Conservation (phyloP, 2,797 vertebrate genomes). For the Eulemur rubriventer region DNA sequence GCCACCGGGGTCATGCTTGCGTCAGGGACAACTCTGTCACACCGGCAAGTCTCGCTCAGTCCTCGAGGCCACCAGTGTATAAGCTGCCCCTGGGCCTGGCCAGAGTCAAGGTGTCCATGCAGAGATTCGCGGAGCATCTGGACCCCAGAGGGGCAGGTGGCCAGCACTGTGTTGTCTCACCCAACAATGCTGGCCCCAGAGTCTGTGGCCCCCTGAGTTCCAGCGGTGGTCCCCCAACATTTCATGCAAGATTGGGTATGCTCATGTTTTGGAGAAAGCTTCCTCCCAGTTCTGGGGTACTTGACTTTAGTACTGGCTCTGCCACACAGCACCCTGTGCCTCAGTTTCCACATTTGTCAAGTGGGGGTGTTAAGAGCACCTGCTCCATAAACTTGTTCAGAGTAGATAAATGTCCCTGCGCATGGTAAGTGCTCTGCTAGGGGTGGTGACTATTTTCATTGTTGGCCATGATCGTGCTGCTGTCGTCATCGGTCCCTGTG, state of each 20-base stretch:
- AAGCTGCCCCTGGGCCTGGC: accelerated
- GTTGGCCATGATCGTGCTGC: too few species aligned
- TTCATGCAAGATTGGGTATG: accelerated
- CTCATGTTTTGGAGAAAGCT: background rate
- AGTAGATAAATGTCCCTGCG: accelerated
- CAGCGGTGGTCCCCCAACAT: background rate
- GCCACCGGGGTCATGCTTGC: background rate
- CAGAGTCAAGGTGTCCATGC: accelerated
- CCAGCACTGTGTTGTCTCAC: accelerated
- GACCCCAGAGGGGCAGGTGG: accelerated
- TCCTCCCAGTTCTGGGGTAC: accelerated
- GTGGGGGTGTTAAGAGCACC: background rate
- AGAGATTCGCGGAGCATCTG: accelerated
- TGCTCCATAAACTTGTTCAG: background rate
- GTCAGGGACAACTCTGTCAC: accelerated
- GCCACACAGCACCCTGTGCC: accelerated
- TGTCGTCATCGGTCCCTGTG: accelerated
- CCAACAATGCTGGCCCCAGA: accelerated
- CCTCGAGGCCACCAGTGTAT: accelerated
- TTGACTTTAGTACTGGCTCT: too few species aligned
- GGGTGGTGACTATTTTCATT: too few species aligned
- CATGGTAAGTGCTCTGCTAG: accelerated
- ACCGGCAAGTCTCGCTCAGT: accelerated
- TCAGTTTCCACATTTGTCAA: background rate
- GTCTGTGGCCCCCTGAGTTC: background rate